Conservation (phyloP, 2,113 vertebrate species). For the Myiopsitta monachus region DNA sequence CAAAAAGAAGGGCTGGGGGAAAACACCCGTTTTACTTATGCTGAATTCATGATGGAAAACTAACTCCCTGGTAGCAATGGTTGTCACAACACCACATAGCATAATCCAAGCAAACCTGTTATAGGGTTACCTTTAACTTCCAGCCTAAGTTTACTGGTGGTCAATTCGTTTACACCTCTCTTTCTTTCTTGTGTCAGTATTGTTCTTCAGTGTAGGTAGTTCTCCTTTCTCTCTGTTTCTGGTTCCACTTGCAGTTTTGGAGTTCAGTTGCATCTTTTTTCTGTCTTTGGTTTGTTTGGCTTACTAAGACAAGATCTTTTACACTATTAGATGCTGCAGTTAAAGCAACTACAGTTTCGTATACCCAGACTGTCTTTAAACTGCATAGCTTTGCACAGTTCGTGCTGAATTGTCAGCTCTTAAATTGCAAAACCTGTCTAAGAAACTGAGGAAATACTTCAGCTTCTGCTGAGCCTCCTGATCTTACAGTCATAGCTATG, state of each 20-base stretch:
- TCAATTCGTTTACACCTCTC: neutral
- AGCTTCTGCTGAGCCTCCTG: neutral
- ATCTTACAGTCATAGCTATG: neutral
- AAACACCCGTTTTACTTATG: neutral
- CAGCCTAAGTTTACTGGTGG: neutral
- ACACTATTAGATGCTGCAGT: neutral
- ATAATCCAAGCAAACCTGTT: neutral
- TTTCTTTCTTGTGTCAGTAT: neutral
- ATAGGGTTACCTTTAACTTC: neutral
- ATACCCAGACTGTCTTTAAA: neutral
- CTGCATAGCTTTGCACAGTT: neutral
- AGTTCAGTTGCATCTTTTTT: neutral
- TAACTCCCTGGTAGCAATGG: neutral
- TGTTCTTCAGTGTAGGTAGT: neutral
- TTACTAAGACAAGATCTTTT: neutral
- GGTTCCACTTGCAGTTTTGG: neutral
- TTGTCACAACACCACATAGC: neutral
- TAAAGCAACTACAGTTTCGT: neutral
- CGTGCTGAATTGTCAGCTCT: neutral
- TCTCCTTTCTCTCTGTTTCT: neutral
- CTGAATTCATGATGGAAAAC: neutral
- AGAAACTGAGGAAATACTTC: neutral
- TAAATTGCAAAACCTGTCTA: neutral
- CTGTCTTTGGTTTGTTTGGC: neutral
- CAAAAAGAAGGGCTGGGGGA: neutral